Conservation (phyloP, 2,797 vertebrate genomes). For the Alca torda region DNA sequence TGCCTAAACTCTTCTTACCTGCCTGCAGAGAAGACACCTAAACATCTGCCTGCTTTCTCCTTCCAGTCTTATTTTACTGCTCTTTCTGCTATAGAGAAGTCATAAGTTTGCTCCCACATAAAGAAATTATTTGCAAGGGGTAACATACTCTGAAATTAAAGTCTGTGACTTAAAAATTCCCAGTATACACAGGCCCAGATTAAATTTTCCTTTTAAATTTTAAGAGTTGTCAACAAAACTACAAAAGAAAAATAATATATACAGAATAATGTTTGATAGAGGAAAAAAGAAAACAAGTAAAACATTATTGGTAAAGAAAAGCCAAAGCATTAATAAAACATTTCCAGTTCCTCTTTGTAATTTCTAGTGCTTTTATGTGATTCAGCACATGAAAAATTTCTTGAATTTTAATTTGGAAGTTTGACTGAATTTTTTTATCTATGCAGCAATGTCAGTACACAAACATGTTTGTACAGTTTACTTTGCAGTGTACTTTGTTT, state of each 20-base stretch:
- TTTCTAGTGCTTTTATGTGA: constrained; percentile 1
- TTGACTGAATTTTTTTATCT: background rate
- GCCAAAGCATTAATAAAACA: constrained; percentile 37
- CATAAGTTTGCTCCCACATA: background rate
- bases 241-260: background rate
- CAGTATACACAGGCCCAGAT: background rate
- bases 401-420: constrained; percentile 37
- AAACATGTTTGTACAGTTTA: background rate
- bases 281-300: background rate
- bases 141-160: background rate
- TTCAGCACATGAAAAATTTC: background rate
- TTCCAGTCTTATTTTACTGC: background rate
- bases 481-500: constrained; percentile 13
- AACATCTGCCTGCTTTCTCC: background rate
- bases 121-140: background rate
- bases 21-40: background rate
- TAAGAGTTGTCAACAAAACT: background rate
- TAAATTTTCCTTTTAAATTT: background rate
- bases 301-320: background rate
- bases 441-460: background rate
- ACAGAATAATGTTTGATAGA: background rate
- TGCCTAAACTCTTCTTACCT: background rate
- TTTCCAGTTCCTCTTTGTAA: constrained; percentile 1
- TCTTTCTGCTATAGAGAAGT: background rate
- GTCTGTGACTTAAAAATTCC: background rate